Percentiles rank a stretch among this genome's conserved stretches.
phyloP scores from a whole-genome alignment of 2,797 vertebrate genomes.

The Ctenosaura bakeri region DNA sequence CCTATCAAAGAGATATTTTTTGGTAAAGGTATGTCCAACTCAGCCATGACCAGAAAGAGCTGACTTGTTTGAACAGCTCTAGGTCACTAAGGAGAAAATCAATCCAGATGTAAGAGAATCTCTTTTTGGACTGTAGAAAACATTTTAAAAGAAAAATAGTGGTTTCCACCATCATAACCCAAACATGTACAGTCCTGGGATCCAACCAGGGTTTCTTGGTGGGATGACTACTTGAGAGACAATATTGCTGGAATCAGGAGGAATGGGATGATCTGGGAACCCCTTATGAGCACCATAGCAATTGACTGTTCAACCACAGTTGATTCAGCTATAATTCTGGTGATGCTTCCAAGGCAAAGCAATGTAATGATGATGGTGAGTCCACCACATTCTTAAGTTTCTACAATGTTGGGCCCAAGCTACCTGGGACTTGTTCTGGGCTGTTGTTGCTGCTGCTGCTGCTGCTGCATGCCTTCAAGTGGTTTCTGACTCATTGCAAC shows the following conservation, averaged over 20 bases:
- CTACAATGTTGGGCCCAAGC: not conserved
- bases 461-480: no score
- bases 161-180: not conserved
- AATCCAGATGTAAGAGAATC: slow-evolving; percentile 62
- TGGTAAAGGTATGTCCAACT: slow-evolving; percentile 65
- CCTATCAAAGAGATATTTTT: slow-evolving; percentile 70
- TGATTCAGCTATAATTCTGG: not conserved
- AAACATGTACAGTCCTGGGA: not conserved
- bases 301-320: not conserved
- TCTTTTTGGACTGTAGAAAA: slow-evolving; percentile 37
- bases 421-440: not conserved
- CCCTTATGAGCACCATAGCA: not conserved
- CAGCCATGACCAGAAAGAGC: slow-evolving; percentile 73
- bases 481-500: no score
- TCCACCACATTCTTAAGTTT: not conserved
- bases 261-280: not conserved
- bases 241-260: not conserved
- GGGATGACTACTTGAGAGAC: not conserved
- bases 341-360: not conserved
- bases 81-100: slow-evolving; percentile 60
- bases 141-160: not conserved
- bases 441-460: no score
- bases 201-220: not conserved
- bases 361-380: not conserved
- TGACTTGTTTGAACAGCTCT: slow-evolving; percentile 52